Percentiles rank a stretch among this genome's conserved stretches.
These are phyloP conservation scores for Clarias fuscus DNA, from an alignment of 2,797 vertebrate species.

Conservation along the genomic window DNA sequence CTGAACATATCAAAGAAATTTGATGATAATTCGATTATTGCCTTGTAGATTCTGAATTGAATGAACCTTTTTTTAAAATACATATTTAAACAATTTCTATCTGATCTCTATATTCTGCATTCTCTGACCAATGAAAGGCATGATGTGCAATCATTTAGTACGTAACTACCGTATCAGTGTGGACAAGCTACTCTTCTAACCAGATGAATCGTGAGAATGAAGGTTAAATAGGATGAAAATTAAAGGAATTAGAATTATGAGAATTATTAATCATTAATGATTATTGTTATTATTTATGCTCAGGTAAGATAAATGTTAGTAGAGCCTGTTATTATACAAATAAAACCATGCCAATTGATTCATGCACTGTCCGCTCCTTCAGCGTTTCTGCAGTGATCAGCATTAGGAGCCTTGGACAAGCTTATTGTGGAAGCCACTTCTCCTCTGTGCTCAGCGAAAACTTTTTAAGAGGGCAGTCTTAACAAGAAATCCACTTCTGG, in stretches of 20 bases:
- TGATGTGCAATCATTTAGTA: background rate
- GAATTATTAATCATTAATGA: no score
- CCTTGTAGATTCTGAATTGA: slow-evolving; percentile 5
- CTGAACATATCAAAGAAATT: background rate
- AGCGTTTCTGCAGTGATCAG: background rate
- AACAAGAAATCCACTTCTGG: background rate
- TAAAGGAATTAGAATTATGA: background rate
- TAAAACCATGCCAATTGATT: background rate
- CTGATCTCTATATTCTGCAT: background rate
- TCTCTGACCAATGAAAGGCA: background rate
- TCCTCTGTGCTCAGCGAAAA: background rate
- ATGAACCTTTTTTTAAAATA: background rate
- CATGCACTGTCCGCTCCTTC: background rate
- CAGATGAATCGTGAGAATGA: background rate
- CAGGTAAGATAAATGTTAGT: background rate
- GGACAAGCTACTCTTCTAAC: background rate
- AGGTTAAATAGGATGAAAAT: background rate
- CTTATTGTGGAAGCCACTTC: background rate
- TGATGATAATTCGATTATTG: slow-evolving; percentile 12
- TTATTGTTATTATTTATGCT: background rate
- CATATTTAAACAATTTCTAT: background rate
- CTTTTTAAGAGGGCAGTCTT: background rate
- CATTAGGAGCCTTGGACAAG: background rate
- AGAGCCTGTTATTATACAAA: background rate
- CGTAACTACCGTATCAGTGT: background rate